Conservation (phyloP, 2,113 vertebrate species). For the Hydrolagus affinis region DNA sequence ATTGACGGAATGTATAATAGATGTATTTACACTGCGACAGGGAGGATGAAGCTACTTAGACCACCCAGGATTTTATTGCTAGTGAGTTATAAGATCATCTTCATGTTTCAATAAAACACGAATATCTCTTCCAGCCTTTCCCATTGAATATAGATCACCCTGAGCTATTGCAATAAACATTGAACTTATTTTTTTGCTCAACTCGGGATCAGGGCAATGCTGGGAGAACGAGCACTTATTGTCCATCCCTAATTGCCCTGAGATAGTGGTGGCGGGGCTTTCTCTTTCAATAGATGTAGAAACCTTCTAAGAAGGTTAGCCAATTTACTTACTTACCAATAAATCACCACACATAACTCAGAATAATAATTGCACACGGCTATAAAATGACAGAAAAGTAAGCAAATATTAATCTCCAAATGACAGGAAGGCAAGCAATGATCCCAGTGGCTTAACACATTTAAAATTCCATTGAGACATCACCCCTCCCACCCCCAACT, state of each 20-base stretch:
- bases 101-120: slow-evolving; percentile 4
- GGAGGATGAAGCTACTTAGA: not conserved
- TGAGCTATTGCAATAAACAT: not conserved
- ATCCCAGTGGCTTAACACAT: slow-evolving; percentile 11
- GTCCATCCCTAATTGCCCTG: no score
- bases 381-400: not conserved
- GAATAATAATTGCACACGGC: not conserved
- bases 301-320: not conserved
- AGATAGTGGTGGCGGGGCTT: no score
- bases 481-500: no score
- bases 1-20: not conserved
- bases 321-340: no score
- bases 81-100: not conserved
- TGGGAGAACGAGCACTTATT: no score
- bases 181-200: no score
- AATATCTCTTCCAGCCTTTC: not conserved
- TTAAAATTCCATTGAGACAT: not conserved
- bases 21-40: not conserved
- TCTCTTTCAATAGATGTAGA: not conserved
- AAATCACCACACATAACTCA: slow-evolving; percentile 14
- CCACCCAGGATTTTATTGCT: not conserved
- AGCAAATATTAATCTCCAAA: slow-evolving; percentile 1
- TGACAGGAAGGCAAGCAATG: not conserved
- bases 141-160: not conserved
- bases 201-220: no score